These are phyloP conservation scores for Prochilodus magdalenae DNA, from an alignment of 2,113 vertebrate genomes.

Conservation along the genomic window DNA sequence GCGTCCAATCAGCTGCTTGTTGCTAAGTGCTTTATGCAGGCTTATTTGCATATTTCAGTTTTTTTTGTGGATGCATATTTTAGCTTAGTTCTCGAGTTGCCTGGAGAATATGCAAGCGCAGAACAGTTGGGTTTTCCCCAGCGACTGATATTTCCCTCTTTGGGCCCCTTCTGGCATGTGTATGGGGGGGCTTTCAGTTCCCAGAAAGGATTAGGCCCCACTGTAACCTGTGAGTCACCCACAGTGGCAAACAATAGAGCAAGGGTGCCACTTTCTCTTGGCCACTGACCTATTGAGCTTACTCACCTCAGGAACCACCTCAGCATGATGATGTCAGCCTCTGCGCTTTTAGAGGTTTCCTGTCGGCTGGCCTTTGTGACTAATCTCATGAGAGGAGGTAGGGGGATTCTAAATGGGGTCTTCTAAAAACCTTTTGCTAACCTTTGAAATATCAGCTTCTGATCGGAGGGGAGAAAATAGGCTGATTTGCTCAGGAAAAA, in stretches of 20 bases:
- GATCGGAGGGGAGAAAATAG: neutral
- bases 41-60: too few relatives aligned
- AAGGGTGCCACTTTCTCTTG: slow-evolving; percentile 39
- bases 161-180: neutral
- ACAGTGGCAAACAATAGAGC: slow-evolving; percentile 28
- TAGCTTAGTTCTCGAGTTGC: neutral
- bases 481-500: neutral
- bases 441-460: neutral
- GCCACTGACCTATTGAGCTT: slow-evolving; percentile 64
- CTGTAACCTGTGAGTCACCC: slow-evolving; percentile 44
- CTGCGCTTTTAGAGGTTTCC: neutral
- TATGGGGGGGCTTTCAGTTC: slow-evolving; percentile 57
- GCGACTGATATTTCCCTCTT: neutral
- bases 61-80: too few relatives aligned
- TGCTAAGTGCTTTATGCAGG: too few relatives aligned
- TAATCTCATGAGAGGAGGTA: neutral
- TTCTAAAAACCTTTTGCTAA: neutral
- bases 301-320: slow-evolving; percentile 59
- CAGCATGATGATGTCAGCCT: slow-evolving; percentile 18
- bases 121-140: neutral
- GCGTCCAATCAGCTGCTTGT: too few relatives aligned
- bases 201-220: slow-evolving; percentile 62
- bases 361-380: neutral
- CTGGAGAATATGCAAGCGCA: neutral
- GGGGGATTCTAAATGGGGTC: neutral